These are phyloP conservation scores for Spea hammondii DNA, from an alignment of 2,797 vertebrate genomes.

Conservation along the genomic window DNA sequence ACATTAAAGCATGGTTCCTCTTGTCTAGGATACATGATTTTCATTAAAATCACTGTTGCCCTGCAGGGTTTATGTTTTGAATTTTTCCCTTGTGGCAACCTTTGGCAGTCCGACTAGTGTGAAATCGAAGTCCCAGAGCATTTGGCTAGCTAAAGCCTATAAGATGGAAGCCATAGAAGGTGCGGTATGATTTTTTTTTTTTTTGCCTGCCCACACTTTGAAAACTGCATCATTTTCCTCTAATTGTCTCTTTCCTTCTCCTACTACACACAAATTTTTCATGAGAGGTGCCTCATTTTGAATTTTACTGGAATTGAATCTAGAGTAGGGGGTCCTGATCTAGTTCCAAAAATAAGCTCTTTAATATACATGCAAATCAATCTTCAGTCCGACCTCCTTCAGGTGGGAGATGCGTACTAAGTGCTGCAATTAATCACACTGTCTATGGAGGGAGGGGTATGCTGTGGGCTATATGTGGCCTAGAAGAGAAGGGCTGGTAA, in stretches of 20 bases:
- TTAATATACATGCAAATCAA: constrained; percentile 51
- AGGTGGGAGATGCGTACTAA: constrained; percentile 45
- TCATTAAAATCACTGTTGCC: no score
- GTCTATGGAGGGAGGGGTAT: constrained; percentile 24
- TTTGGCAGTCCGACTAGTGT: no score
- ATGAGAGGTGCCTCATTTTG: constrained; percentile 5
- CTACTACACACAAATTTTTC: not conserved
- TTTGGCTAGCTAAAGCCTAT: no score
- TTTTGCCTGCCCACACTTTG: not conserved
- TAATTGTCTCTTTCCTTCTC: not conserved
- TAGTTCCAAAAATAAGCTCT: constrained; percentile 42
- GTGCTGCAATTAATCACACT: constrained; percentile 46
- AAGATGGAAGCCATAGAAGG: no score
- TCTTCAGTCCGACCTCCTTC: constrained; percentile 39
- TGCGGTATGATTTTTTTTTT: no score
- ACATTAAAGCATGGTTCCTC: no score
- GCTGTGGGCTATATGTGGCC: constrained; percentile 21
- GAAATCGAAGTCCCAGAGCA: no score
- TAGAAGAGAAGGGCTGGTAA: constrained; percentile 11
- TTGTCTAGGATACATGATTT: no score
- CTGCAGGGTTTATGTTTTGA: no score
- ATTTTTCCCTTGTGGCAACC: no score
- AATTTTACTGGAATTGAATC: constrained; percentile 5
- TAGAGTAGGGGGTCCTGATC: constrained; percentile 1
- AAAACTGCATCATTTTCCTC: not conserved